Base-by-base conservation (phyloP, 2,113 vertebrate species). In the Zosterops lateralis region DNA sequence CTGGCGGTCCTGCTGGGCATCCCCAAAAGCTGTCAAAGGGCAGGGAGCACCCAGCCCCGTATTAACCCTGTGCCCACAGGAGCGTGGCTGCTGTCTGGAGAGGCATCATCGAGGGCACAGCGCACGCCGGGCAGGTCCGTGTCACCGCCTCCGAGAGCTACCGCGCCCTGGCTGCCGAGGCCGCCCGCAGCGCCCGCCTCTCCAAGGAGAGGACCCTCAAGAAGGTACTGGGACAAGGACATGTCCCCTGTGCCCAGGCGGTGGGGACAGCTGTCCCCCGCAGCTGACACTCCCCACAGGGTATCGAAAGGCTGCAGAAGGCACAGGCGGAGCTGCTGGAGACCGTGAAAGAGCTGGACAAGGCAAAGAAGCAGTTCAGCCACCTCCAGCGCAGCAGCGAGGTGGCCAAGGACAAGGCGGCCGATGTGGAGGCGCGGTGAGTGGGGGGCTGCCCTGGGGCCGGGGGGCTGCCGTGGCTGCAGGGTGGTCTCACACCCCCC, bases 361-460 rank as follows among this genome's bases (percentile, higher is more conserved):
- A 97, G 93, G 97, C 98, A 0, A 98, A 98, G 96, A 99, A 99
- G 94, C 97, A 97, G 24, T 99, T 99, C 83, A 96, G 96, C 31
- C 98, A 99, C 47, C 96, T 98, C 24, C 98, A 97, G 90, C 97
- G 98, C 26, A 97, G 98, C 42, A 97, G 98, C 9, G 96, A 95
- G 40, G 97, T 98, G 56, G 98, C 98, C 87, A 97, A 98, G 87
- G 98, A 99, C 95, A 99, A 99, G 89, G 98, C 98, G 0, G 97
- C 98, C 1, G 98, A 99, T 1, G 98, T 98, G 86, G 98, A 99
- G 82, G 96, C 97, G 26, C 98, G 98, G 99, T 99, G 75, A 95
- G 97, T 1, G 1, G 22, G 56, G 73, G 44, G 10, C 40, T 45
- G 19, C 45, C 45, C 14, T 0, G 16, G 38, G 38, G 26, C 10